phyloP scores from a whole-genome alignment of 1,140 invertebrate species.

The Diabrotica undecimpunctata region DNA sequence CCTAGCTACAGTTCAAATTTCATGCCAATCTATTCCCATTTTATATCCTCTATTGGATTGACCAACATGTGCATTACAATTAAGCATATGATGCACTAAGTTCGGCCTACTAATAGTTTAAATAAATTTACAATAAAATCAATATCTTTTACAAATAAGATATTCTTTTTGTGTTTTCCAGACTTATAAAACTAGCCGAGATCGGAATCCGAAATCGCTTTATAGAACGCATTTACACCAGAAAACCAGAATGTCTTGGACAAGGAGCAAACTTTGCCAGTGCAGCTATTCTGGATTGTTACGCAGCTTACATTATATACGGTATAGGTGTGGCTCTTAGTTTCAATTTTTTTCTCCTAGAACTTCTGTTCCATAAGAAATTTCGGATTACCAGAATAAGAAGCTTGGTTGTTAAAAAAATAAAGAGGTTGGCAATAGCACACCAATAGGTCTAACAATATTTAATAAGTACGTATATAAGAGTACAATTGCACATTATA shows the following conservation, averaged over 20 bases:
- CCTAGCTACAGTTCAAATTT: too few species aligned
- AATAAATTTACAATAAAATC: too few species aligned
- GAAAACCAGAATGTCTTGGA: slow-evolving; percentile 52
- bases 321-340: slow-evolving; percentile 25
- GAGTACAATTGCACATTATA: too few species aligned
- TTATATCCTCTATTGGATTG: too few species aligned
- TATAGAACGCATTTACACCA: slow-evolving; percentile 52
- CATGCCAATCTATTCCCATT: too few species aligned
- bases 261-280: slow-evolving; percentile 31
- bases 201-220: slow-evolving; percentile 55
- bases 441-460: not conserved
- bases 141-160: too few species aligned
- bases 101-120: too few species aligned
- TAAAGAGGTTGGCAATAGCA: not conserved
- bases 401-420: not conserved
- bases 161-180: slow-evolving; percentile 33
- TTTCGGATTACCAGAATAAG: too few species aligned
- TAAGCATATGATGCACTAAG: too few species aligned
- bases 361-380: slow-evolving; percentile 6
- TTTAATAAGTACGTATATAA: too few species aligned
- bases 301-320: slow-evolving; percentile 33
- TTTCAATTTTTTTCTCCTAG: slow-evolving; percentile 19
- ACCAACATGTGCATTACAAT: too few species aligned
- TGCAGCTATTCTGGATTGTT: slow-evolving; percentile 35
- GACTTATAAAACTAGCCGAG: slow-evolving; percentile 55